Evolutionary conservation across 2,888 invertebrate species (phyloP), one percentile per base, ranked within the genome.

Genomic region (Horisme vitalbata): DNA sequence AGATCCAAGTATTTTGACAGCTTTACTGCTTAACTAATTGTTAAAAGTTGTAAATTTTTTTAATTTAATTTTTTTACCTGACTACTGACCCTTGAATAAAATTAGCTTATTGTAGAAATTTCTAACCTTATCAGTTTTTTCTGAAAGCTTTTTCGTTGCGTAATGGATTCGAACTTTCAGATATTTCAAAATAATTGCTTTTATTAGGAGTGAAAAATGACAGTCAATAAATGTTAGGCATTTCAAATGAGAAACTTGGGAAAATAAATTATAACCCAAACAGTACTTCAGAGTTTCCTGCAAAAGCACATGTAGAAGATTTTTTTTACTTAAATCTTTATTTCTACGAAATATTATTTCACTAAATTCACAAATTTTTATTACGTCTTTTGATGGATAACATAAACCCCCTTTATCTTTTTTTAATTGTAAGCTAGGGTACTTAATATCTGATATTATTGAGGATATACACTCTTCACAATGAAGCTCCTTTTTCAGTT

Each of bases 101-200:
- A 9, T 10, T 9, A 27, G 5, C 10, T 27, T 10, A 27, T 27
- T 27, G 10, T 10, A 27, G 5, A 27, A 27, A 27, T 27, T 27
- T 27, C n/a, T 27, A 12, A 27, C 10, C 9, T 27, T 27, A 27
- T 27, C 27, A 27, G 10, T 38, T n/a, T n/a, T n/a, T n/a, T n/a
- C n/a, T n/a, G n/a, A n/a, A n/a, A n/a, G n/a, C n/a, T n/a, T n/a
- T n/a, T 28, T 27, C 15, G 30, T 38, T 13, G 38, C 38, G 14
- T 39, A 39, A 39, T 39, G 24, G 24, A 39, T 32, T 7, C 39
- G 31, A 23, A 39, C 39, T 32, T 39, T 39, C 12, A 39, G 8
- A 39, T 39, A 39, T 39, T 39, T 39, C 13, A 32, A 11, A 31
- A 18, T 31, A 8, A 30, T 39, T 9, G 39, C 18, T 11, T 39